Evolutionary conservation across 2,797 vertebrate species (phyloP), one percentile per base, ranked within the genome.

Genomic region (Natrix natrix): DNA sequence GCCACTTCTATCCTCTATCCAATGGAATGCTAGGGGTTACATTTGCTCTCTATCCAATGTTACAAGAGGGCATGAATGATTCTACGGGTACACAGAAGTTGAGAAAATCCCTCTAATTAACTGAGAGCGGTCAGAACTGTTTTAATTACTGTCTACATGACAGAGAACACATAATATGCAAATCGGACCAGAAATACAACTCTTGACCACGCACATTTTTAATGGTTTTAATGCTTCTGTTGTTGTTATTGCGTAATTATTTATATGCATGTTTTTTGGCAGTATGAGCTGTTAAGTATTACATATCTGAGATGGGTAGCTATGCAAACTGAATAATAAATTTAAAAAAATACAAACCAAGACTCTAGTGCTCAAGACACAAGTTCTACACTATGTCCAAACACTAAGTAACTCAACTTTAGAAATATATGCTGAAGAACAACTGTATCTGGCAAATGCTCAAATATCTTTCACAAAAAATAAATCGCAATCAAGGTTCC

Each of bases 401-500:
- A 95, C 93, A 78, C 93, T 91, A 94, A 94, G 92, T 48, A 94
- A 37, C 57, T 92, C 24, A 74, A 87, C 86, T 93, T 94, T 93
- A 92, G 32, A 92, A 95, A 92, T 43, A 57, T 63, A 92, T 63
- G 92, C 87, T 94, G 94, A 95, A 63, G 95, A 92, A 93, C n/a
- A 66, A 91, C 93, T 61, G 94, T 95, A 92, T 94, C 83, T 96
- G 95, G 94, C 89, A 87, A 93, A 83, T 94, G 60, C 63, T 93
- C 93, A 96, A 92, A 94, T 89, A 92, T 95, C 59, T 32, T 92
- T 86, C 61, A 93, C 0, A 90, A 92, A 91, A 93, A 93, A 96
- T 83, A 94, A 93, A 95, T 90, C 56, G 78, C 91, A 96, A 94
- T 93, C 96, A 97, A 97, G 94, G 94, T 87, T 96, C 93, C 24